Evolutionary conservation across 2,888 invertebrate genomes (phyloP).

Genomic region (Herminia tarsipennalis): DNA sequence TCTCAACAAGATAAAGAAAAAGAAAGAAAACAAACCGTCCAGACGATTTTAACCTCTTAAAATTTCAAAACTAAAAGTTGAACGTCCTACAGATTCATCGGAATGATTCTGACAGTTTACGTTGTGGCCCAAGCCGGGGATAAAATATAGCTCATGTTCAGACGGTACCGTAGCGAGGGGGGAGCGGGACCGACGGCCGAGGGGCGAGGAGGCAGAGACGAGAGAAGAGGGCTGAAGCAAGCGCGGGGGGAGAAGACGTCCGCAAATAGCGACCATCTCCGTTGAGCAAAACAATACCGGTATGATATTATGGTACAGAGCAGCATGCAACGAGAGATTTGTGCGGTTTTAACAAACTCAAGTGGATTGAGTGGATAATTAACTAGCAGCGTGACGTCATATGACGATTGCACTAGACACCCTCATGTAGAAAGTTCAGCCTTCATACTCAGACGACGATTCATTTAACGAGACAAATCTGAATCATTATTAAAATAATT

Average conservation of each 20-base stretch:
- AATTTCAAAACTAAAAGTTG: slow-evolving; percentile 75
- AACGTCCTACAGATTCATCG: slow-evolving; percentile 75
- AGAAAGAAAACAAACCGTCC: slow-evolving; percentile 31
- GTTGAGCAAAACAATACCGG: slow-evolving; percentile 81
- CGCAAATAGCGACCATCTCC: slow-evolving; percentile 82
- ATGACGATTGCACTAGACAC: slow-evolving; percentile 5
- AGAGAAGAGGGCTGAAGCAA: slow-evolving; percentile 18
- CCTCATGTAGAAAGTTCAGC: not conserved
- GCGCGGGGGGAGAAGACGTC: slow-evolving; percentile 61
- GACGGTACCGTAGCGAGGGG: slow-evolving; percentile 73
- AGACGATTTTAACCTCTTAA: slow-evolving; percentile 46
- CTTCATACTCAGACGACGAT: not conserved
- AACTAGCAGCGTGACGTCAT: slow-evolving; percentile 38
- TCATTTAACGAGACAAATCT: slow-evolving; percentile 4
- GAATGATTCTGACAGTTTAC: slow-evolving; percentile 82
- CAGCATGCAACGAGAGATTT: slow-evolving; percentile 51
- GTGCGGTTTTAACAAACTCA: slow-evolving; percentile 47
- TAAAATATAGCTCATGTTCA: slow-evolving; percentile 83
- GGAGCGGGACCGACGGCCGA: slow-evolving; percentile 30
- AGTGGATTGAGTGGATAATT: slow-evolving; percentile 32
- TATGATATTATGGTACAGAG: slow-evolving; percentile 78
- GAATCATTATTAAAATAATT: slow-evolving; percentile 7
- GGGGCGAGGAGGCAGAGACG: slow-evolving; percentile 29
- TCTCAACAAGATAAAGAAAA: slow-evolving; percentile 20
- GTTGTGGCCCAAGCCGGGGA: slow-evolving; percentile 78